These are phyloP conservation scores for Manacus vitellinus DNA, from an alignment of 2,113 vertebrate genomes.

Conservation along the genomic window DNA sequence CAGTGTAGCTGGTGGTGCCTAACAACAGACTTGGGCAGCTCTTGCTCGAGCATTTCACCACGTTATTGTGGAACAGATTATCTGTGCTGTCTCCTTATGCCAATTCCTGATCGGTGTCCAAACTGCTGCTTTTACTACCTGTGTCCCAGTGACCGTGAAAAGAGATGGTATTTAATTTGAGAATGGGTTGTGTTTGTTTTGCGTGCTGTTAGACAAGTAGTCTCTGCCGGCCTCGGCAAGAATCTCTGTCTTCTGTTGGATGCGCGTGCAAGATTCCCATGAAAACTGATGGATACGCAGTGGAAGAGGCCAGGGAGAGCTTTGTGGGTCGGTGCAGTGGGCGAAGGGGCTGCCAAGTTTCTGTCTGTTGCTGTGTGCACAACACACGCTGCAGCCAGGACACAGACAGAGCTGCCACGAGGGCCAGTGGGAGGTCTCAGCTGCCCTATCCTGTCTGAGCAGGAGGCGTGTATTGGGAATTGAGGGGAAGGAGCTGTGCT, in stretches of 20 bases:
- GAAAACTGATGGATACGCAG: not conserved
- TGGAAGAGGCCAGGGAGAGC: not conserved
- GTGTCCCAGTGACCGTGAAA: not conserved
- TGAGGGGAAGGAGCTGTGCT: not conserved
- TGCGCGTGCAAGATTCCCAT: not conserved
- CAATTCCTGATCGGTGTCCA: not conserved
- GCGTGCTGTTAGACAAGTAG: not conserved
- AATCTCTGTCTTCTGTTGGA: not conserved
- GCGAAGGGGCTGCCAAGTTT: not conserved
- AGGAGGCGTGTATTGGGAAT: not conserved
- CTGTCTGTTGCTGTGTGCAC: not conserved
- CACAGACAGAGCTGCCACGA: not conserved
- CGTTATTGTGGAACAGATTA: not conserved
- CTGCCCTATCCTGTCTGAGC: not conserved
- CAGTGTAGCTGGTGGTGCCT: not conserved
- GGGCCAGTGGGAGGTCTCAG: not conserved
- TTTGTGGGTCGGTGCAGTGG: not conserved
- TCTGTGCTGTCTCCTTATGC: not conserved
- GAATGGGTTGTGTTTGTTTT: not conserved
- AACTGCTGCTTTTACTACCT: not conserved
- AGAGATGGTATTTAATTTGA: not conserved
- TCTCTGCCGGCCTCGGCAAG: not conserved
- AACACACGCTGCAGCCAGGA: fast-evolving
- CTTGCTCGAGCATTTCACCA: not conserved
- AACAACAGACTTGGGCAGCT: not conserved